Percentiles rank a stretch among this genome's conserved stretches.
Evolutionary conservation across 2,113 vertebrate genomes (phyloP).

Genomic region (Lonchura striata): DNA sequence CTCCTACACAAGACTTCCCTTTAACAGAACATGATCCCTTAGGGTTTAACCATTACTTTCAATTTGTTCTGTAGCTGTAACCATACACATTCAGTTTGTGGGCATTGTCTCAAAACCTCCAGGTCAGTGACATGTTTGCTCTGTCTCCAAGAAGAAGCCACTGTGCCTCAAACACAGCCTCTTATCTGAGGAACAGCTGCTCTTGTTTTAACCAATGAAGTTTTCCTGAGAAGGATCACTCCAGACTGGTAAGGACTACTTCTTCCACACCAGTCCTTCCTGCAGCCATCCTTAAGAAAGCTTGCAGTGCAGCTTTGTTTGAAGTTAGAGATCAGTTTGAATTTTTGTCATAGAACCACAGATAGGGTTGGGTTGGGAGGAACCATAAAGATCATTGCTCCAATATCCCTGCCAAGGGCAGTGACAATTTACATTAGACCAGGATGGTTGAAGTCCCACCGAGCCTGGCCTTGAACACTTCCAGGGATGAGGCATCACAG

Average conservation of each 20-base stretch:
- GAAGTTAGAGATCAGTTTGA: not conserved
- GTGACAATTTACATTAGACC: not conserved
- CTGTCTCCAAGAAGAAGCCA: not conserved
- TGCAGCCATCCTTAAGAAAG: not conserved
- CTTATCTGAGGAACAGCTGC: not conserved
- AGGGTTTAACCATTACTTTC: not conserved
- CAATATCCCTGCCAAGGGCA: not conserved
- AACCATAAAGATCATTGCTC: not conserved
- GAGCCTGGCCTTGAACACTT: not conserved
- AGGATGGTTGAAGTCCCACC: not conserved
- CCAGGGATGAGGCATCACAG: not conserved
- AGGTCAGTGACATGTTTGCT: not conserved
- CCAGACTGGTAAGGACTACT: not conserved
- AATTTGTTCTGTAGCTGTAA: not conserved
- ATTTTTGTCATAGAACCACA: not conserved
- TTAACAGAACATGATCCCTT: not conserved
- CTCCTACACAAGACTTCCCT: not conserved
- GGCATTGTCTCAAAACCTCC: not conserved
- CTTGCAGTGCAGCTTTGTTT: not conserved
- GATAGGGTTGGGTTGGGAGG: not conserved
- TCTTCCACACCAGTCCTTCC: not conserved
- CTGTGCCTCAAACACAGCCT: not conserved
- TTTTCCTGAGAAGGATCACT: not conserved
- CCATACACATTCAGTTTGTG: not conserved
- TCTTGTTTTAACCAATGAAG: not conserved